Conservation (phyloP, 2,888 invertebrate species). For the Drosophila diplacantha region DNA sequence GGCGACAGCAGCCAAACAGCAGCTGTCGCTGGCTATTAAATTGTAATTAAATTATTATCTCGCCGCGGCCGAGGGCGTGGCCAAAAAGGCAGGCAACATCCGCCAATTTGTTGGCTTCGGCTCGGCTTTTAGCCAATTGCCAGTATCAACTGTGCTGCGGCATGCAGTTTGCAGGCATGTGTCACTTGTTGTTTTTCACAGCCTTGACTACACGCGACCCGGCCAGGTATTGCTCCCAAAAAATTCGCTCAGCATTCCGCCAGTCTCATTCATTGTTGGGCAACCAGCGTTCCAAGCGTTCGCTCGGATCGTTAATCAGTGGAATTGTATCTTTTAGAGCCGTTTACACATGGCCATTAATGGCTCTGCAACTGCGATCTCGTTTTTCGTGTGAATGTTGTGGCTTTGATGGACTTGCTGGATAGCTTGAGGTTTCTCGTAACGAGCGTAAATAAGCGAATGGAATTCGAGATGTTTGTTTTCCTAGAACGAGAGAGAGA, state of each 20-base stretch:
- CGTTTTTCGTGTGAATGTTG: constrained; percentile 36
- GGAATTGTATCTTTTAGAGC: constrained; percentile 25
- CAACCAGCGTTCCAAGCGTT: constrained; percentile 1
- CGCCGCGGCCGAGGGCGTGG: constrained; percentile 37
- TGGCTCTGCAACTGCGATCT: constrained; percentile 30
- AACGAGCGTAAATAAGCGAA: constrained; percentile 30
- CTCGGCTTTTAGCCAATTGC: constrained; percentile 18
- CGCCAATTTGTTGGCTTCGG: constrained; percentile 44
- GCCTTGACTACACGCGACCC: constrained; percentile 40
- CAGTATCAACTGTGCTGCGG: constrained; percentile 17
- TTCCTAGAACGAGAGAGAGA: constrained; percentile 6
- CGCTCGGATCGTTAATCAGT: constrained; percentile 21
- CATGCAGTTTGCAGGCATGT: constrained; percentile 31
- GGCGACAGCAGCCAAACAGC: constrained; percentile 21
- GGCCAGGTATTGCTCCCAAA: constrained; percentile 18
- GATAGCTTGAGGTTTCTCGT: constrained; percentile 18
- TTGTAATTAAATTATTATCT: constrained; percentile 66
- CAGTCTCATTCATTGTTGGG: constrained; percentile 11
- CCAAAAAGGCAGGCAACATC: constrained; percentile 50
- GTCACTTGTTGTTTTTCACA: constrained; percentile 25
- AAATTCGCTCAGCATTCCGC: constrained; percentile 17
- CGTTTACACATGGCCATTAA: constrained; percentile 24
- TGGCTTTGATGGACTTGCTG: constrained; percentile 19
- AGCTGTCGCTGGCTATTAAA: constrained; percentile 51
- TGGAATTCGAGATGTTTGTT: constrained; percentile 30